Conservation (phyloP, 1,140 invertebrate species). For the Conus betulinus region DNA sequence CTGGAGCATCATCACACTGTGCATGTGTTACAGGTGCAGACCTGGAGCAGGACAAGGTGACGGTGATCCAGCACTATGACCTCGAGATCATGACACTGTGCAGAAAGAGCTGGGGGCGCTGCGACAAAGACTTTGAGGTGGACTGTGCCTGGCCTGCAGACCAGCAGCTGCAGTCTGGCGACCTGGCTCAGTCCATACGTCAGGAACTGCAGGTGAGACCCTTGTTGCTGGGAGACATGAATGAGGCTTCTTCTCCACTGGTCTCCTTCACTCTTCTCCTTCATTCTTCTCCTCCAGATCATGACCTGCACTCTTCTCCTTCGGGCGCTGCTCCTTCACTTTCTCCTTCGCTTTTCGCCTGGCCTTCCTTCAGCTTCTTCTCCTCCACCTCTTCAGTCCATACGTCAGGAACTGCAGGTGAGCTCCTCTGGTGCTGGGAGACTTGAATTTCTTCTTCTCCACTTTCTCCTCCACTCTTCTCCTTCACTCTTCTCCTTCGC, state of each 20-base stretch:
- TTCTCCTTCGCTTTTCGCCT: too few species aligned
- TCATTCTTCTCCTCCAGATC: too few species aligned
- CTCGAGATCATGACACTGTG: conserved; percentile 18
- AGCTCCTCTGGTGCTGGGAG: too few species aligned
- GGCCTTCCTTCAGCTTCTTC: too few species aligned
- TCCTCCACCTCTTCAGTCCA: neutral
- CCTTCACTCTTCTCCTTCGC: too few species aligned
- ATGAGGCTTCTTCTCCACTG: too few species aligned
- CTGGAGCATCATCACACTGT: neutral
- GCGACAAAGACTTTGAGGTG: neutral
- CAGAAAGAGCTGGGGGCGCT: neutral
- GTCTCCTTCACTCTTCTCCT: too few species aligned
- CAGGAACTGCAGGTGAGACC: conserved; percentile 11
- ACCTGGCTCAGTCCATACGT: conserved; percentile 11
- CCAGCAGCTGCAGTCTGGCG: conserved; percentile 1
- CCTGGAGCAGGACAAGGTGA: conserved; percentile 23
- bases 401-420: conserved; percentile 18
- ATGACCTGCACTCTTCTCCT: too few species aligned
- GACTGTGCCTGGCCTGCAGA: neutral
- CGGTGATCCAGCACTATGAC: conserved; percentile 17
- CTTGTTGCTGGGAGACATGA: too few species aligned
- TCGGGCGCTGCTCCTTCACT: too few species aligned
- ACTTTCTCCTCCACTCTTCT: too few species aligned
- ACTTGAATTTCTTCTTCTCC: too few species aligned
- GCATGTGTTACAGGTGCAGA: neutral